A percentile compares a stretch with the other conserved stretches of the same genome.
These are phyloP conservation scores for Vulpes ferrilata DNA, from an alignment of 2,113 vertebrate genomes.

Conservation along the genomic window DNA sequence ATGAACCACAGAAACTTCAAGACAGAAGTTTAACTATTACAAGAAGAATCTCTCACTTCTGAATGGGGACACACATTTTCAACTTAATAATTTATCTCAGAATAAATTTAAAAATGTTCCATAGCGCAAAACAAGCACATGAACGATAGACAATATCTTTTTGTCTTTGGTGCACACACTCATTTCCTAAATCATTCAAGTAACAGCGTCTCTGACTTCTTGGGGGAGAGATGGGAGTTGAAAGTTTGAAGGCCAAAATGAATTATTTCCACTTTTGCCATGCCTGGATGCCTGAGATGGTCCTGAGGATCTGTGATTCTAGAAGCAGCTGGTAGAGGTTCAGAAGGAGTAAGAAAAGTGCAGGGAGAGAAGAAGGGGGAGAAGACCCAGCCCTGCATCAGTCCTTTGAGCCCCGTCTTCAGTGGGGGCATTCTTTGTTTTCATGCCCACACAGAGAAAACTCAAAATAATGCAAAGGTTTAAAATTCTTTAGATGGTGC, in stretches of 20 bases:
- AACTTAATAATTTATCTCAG: slow-evolving; percentile 89
- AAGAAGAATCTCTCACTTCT: slow-evolving; percentile 72
- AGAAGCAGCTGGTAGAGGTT: slow-evolving; percentile 84
- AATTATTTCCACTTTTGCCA: slow-evolving; percentile 83
- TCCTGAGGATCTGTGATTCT: slow-evolving; percentile 87
- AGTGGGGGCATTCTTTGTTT: slow-evolving; percentile 59
- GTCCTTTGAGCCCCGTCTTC: slow-evolving; percentile 68
- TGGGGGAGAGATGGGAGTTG: slow-evolving; percentile 77
- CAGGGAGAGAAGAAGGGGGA: slow-evolving; percentile 34
- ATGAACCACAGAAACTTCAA: slow-evolving; percentile 73
- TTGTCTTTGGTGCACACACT: slow-evolving; percentile 91
- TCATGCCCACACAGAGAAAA: slow-evolving; percentile 54
- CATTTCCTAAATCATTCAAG: slow-evolving; percentile 86
- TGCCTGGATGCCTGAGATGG: slow-evolving; percentile 86
- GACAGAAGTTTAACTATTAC: slow-evolving; percentile 68
- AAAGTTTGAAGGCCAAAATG: slow-evolving; percentile 83
- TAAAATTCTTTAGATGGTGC: slow-evolving; percentile 76
- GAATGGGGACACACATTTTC: slow-evolving; percentile 80
- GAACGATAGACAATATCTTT: slow-evolving; percentile 83
- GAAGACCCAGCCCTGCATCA: slow-evolving; percentile 63
- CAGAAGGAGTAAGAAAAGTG: slow-evolving; percentile 79
- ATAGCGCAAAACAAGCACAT: slow-evolving; percentile 86
- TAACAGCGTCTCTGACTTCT: slow-evolving; percentile 80
- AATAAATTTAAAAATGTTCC: slow-evolving; percentile 88
- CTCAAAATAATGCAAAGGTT: slow-evolving; percentile 63